Evolutionary conservation across 2,797 vertebrate species (phyloP).

Genomic region (Saguinus oedipus): DNA sequence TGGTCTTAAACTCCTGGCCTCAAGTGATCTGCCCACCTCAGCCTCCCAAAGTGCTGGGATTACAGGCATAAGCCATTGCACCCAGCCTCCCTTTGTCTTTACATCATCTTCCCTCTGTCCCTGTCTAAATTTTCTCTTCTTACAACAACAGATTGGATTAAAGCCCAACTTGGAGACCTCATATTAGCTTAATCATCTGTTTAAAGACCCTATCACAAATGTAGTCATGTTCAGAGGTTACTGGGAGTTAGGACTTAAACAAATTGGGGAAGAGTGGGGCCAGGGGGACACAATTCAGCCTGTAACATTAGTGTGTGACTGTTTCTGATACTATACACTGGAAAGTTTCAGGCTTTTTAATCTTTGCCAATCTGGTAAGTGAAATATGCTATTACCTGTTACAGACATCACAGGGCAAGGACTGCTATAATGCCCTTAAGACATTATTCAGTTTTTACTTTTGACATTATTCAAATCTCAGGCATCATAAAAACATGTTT

Average conservation of each 20-base stretch:
- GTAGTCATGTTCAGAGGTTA: neutral
- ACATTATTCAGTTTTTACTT: neutral
- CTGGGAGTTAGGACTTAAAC: neutral
- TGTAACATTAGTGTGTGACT: neutral
- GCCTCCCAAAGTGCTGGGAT: too few species aligned
- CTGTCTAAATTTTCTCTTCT: conserved; percentile 33
- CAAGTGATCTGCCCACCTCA: too few species aligned
- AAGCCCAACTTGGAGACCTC: neutral
- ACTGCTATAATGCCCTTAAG: neutral
- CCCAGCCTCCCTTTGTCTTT: neutral
- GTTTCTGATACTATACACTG: neutral
- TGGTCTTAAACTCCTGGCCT: too few species aligned
- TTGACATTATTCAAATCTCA: conserved; percentile 37
- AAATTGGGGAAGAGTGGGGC: neutral
- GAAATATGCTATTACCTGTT: neutral
- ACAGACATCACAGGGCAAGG: neutral
- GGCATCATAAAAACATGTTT: conserved; percentile 5
- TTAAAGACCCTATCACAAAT: neutral
- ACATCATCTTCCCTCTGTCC: neutral
- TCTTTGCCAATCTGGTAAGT: neutral
- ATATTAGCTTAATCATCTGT: neutral
- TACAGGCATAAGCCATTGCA: too few species aligned
- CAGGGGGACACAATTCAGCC: neutral
- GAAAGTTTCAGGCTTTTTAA: conserved; percentile 38
- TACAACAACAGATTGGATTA: neutral